Evolutionary conservation across 2,888 invertebrate species (phyloP).

Genomic region (Serripes groenlandicus): DNA sequence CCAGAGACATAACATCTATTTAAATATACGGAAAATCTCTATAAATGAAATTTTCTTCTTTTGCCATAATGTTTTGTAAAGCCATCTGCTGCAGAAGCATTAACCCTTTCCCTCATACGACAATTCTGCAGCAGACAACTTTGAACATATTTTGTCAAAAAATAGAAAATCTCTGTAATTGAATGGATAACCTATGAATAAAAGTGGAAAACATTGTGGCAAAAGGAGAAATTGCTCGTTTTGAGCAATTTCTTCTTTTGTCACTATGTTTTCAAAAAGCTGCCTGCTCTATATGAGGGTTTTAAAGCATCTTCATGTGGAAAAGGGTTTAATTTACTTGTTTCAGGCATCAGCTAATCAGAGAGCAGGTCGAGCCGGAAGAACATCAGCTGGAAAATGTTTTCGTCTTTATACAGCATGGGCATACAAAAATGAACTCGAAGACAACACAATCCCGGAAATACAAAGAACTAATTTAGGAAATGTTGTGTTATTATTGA

Average conservation of each 20-base stretch:
- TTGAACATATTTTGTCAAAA: too few relatives aligned
- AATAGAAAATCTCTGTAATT: too few relatives aligned
- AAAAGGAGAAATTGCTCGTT: constrained; percentile 11
- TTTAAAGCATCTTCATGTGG: background rate
- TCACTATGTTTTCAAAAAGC: background rate
- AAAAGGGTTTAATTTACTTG: background rate
- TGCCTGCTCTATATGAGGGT: too few relatives aligned
- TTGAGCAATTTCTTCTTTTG: background rate
- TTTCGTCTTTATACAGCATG: constrained; percentile 99
- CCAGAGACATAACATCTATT: too few relatives aligned
- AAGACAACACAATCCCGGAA: constrained; percentile 99
- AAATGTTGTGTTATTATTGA: constrained; percentile 98
- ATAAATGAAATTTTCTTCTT: too few relatives aligned
- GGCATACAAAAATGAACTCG: constrained; percentile 99
- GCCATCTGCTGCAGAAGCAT: too few relatives aligned
- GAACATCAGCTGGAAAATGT: constrained; percentile 98
- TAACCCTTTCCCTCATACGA: too few relatives aligned
- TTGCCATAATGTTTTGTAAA: too few relatives aligned
- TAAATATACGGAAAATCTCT: too few relatives aligned
- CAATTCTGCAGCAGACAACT: too few relatives aligned
- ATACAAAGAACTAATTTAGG: constrained; percentile 99
- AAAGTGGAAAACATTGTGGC: background rate
- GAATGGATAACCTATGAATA: too few relatives aligned
- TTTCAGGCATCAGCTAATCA: constrained; percentile 95
- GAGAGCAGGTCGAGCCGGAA: constrained; percentile 97